Percentiles rank a stretch among this genome's conserved stretches.
Evolutionary conservation across 2,113 vertebrate species (phyloP).

Genomic region (Herpailurus yagouaroundi): DNA sequence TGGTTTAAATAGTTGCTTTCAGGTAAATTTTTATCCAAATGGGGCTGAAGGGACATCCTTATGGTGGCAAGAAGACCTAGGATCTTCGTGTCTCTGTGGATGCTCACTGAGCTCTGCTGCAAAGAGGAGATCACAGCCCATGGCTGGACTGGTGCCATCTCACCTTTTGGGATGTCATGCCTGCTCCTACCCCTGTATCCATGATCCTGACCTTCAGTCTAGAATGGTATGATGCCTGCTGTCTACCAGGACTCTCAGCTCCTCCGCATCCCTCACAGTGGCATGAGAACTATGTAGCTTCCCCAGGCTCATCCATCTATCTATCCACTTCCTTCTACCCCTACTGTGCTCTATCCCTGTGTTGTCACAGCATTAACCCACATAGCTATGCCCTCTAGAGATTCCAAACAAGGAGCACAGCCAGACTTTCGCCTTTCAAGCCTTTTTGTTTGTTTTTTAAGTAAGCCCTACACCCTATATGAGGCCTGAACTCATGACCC

Average conservation of each 20-base stretch:
- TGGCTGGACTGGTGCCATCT: not conserved
- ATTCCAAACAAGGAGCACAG: not conserved
- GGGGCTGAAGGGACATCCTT: not conserved
- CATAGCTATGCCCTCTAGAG: not conserved
- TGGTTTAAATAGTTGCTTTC: not conserved
- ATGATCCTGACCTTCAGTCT: not conserved
- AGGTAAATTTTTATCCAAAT: not conserved
- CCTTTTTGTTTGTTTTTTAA: too few species aligned
- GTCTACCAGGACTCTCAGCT: not conserved
- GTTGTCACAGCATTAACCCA: not conserved
- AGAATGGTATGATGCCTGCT: not conserved
- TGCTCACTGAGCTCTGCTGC: not conserved
- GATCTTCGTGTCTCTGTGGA: not conserved
- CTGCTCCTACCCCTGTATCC: not conserved
- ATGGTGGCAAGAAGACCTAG: not conserved
- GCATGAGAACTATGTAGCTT: not conserved
- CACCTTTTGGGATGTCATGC: not conserved
- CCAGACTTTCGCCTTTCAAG: not conserved
- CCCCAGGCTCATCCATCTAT: not conserved
- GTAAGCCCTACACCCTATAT: too few species aligned
- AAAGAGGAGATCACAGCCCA: not conserved
- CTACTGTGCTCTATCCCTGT: accelerated
- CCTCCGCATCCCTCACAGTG: not conserved
- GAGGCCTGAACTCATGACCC: too few species aligned
- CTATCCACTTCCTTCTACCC: not conserved